A percentile compares a stretch with the other conserved stretches of the same genome.
Evolutionary conservation across 2,888 invertebrate genomes (phyloP).

Genomic region (Ochropleura leucogaster): DNA sequence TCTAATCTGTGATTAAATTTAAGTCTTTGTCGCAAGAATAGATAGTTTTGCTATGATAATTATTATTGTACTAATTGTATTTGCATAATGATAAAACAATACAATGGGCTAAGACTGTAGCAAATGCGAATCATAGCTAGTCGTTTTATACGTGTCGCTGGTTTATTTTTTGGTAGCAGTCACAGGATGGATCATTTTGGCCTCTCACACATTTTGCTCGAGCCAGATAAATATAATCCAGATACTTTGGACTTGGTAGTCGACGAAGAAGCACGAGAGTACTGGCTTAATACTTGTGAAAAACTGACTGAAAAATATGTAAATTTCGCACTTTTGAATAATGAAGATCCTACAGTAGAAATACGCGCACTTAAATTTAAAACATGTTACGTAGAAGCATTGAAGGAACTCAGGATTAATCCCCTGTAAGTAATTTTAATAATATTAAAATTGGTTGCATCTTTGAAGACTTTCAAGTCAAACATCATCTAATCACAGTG

Average conservation of each 20-base stretch:
- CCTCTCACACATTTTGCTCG: conserved; percentile 92
- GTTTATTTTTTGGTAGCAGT: conserved; percentile 61
- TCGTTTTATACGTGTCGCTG: conserved; percentile 55
- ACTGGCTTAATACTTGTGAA: conserved; percentile 98
- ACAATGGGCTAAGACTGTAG: conserved; percentile 81
- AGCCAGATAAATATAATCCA: conserved; percentile 95
- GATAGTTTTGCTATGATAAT: conserved; percentile 59
- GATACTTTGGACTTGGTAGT: conserved; percentile 97
- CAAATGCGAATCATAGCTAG: conserved; percentile 70
- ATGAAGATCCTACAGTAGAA: conserved; percentile 93
- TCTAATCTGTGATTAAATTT: conserved; percentile 62
- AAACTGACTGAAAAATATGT: conserved; percentile 96
- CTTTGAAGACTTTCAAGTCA: neutral
- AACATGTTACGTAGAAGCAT: conserved; percentile 94
- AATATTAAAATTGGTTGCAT: conserved; percentile 21
- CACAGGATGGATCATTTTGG: conserved; percentile 87
- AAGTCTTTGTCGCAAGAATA: conserved; percentile 43
- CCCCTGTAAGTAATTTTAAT: conserved; percentile 92
- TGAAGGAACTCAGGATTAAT: conserved; percentile 94
- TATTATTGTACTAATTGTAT: conserved; percentile 73
- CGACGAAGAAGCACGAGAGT: conserved; percentile 96
- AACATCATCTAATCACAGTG: neutral
- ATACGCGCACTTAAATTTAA: conserved; percentile 95
- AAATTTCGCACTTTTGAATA: conserved; percentile 94
- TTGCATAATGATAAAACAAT: conserved; percentile 81